Evolutionary conservation across 2,797 vertebrate species (phyloP).

Genomic region (Karalla daura): DNA sequence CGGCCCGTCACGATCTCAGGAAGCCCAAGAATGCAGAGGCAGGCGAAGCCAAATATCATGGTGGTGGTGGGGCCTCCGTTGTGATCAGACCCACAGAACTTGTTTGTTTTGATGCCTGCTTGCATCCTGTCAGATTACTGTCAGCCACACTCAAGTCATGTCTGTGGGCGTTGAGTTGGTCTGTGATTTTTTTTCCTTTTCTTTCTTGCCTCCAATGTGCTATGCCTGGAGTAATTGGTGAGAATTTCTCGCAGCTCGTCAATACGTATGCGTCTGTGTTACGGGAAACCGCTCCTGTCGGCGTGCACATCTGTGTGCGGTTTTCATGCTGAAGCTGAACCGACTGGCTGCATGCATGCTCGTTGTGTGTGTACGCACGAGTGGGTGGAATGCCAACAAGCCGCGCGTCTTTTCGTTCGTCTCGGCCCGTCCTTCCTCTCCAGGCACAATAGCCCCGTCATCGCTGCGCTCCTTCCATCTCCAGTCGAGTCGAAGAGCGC

Average conservation of each 20-base stretch:
- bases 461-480: constrained; percentile 3
- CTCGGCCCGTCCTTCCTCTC: not conserved
- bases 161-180: not conserved
- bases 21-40: constrained; percentile 44
- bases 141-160: not conserved
- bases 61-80: constrained; percentile 1
- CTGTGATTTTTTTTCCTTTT: not conserved
- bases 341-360: not conserved
- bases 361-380: not conserved
- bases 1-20: constrained; percentile 22
- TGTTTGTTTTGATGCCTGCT: constrained; percentile 42
- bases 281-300: not conserved
- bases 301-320: constrained; percentile 22
- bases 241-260: not conserved
- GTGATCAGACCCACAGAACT: constrained; percentile 26
- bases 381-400: constrained; percentile 9
- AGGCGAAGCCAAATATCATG: constrained; percentile 14
- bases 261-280: not conserved
- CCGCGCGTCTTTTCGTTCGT: not conserved
- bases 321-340: constrained; percentile 32
- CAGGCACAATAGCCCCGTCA: not conserved
- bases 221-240: not conserved
- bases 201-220: not conserved
- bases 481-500: not conserved
- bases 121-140: constrained; percentile 6